Base-by-base conservation (phyloP, 1,140 invertebrate genomes). In the Aphis gossypii region DNA sequence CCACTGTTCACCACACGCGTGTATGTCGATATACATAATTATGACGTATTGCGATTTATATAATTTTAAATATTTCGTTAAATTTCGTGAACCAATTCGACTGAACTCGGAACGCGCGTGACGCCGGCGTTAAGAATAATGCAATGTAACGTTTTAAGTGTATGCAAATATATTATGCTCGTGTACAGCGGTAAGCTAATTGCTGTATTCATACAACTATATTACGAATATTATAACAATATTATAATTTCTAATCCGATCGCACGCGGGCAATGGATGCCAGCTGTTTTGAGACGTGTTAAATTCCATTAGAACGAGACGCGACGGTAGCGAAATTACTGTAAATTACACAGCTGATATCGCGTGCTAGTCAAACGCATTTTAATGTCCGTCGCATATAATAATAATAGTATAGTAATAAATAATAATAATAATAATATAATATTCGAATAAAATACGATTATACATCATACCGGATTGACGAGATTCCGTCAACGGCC, bases 401-500 rank as follows among this genome's bases (percentile, higher is more conserved):
- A 46, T 48, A 46, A 46, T 48, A 83, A 83, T 83, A 83, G 35
- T 38, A 38, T 38, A 21, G 38, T 83, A 60, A 60, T 25, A 60
- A 38, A 84, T 84, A 20, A 68, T 60, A 60, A 60, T 30, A 30
- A 60, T 60, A 68, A 68, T 68, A 84, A 25, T 44, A 87, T 48
- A 87, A 87, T 48, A 48, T 48, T 87, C 84, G 84, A 87, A 87
- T 87, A 87, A 87, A 87, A 87, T 60, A 91, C 56, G 60, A 68
- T 76, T 91, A 91, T 91, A 76, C 89, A 76, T 91, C 89, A 76
- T 91, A 91, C 89, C 56, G 89, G 89, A 91, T 60, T 91, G 89
- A 91, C 89, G 56, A 60, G 89, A 91, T 91, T 91, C 56, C 56
- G 56, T 91, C 56, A 76, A 76, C 21, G 46, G 14, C 21, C 87